Conservation (phyloP, 2,113 vertebrate genomes). For the Amblyornis subalaris region DNA sequence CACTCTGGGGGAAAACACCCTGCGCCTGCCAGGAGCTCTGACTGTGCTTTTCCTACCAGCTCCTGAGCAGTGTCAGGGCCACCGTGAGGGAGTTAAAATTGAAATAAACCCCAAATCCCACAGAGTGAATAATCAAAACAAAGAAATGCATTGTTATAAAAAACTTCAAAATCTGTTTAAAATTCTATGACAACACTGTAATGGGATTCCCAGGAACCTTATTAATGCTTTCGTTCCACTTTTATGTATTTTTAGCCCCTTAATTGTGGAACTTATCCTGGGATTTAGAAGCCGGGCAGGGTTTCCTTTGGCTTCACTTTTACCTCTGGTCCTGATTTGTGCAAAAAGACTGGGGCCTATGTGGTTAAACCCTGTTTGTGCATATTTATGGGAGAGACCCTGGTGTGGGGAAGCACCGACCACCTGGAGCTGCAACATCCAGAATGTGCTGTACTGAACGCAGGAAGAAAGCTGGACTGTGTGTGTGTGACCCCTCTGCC, state of each 20-base stretch:
- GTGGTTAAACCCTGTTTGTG: accelerated
- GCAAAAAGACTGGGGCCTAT: neutral
- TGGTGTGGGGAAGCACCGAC: neutral
- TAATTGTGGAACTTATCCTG: neutral
- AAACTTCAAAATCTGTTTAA: neutral
- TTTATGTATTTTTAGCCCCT: neutral
- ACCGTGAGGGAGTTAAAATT: neutral
- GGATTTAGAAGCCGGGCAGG: neutral
- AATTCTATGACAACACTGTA: neutral
- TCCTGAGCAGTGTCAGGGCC: too few relatives aligned
- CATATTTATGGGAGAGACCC: neutral
- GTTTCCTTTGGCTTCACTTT: neutral
- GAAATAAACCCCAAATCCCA: neutral
- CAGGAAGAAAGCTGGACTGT: neutral
- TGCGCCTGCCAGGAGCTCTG: accelerated
- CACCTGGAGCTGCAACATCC: accelerated
- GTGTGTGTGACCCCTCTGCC: neutral
- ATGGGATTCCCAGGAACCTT: neutral
- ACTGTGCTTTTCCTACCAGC: neutral
- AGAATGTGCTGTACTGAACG: accelerated
- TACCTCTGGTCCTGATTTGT: too few relatives aligned
- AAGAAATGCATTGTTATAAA: neutral
- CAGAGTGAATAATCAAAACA: neutral
- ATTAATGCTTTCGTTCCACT: neutral
- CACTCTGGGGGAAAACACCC: neutral